phyloP scores from a whole-genome alignment of 2,797 vertebrate genomes.

The Chaenodraco wilsoni region DNA sequence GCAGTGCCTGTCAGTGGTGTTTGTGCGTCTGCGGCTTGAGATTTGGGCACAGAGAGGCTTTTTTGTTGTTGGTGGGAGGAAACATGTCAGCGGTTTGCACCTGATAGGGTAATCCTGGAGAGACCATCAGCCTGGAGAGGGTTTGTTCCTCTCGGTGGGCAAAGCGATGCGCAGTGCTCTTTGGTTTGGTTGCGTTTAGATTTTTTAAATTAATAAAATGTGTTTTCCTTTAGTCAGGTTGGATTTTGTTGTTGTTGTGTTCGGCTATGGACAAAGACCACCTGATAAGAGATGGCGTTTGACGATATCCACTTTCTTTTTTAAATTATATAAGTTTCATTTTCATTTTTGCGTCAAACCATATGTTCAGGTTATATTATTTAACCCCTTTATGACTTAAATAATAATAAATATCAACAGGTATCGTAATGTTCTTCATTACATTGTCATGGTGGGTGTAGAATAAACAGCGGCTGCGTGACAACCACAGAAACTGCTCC shows the following conservation, averaged over 20 bases:
- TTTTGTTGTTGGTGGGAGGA: slow-evolving; percentile 87
- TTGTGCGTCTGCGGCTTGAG: slow-evolving; percentile 81
- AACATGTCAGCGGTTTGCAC: slow-evolving; percentile 89
- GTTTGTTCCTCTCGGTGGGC: slow-evolving; percentile 56
- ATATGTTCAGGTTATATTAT: background rate
- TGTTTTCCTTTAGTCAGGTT: background rate
- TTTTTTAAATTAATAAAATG: background rate
- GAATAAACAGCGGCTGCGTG: background rate
- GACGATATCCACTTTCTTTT: background rate
- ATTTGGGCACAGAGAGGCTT: slow-evolving; percentile 85
- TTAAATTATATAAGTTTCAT: background rate
- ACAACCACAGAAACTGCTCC: slow-evolving; percentile 39
- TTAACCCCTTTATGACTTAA: background rate
- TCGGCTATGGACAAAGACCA: slow-evolving; percentile 1
- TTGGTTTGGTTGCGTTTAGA: background rate
- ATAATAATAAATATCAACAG: background rate
- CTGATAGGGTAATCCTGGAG: slow-evolving; percentile 86
- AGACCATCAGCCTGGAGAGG: slow-evolving; percentile 77
- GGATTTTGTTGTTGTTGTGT: background rate
- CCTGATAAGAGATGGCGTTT: background rate
- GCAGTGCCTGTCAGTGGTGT: slow-evolving; percentile 80
- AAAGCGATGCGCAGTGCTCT: slow-evolving; percentile 45
- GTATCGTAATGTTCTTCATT: background rate
- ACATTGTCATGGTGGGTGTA: background rate
- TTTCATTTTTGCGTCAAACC: background rate